Evolutionary conservation across 1,140 invertebrate genomes (phyloP), one percentile per base, ranked within the genome.

Genomic region (Drosophila nikananu): DNA sequence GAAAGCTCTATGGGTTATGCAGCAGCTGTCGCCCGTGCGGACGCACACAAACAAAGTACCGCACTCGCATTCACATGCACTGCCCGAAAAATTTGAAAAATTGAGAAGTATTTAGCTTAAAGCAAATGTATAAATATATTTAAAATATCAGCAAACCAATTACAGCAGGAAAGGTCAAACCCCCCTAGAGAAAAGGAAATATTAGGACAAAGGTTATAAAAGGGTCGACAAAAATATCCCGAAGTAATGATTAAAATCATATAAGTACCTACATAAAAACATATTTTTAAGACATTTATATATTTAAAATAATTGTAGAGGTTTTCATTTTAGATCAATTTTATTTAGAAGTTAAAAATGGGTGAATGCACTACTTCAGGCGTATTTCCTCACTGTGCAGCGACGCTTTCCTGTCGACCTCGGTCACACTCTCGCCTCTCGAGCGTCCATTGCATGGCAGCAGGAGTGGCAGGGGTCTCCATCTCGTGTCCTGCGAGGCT

Each of bases 361-460:
- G n/a, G 2, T n/a, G 19, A 12, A 19, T n/a, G 19, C 10, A 44
- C 2, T 5, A 13, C 21, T 21, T 13, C 1, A 12, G 0, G 19
- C 42, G 5, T 12, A 44, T 21, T 51, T 57, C 5, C 12, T 37
- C n/a, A 0, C 37, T 12, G 68, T 61, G 71, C 19, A 52, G 44
- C 46, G 46, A 12, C 35, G 46, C 67, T 35, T 61, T 15, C 37
- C 68, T 74, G 55, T 61, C 71, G 68, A 67, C 68, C 61, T 73
- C 65, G 64, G 78, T 77, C 79, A 82, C 80, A 87, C 84, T 80
- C 84, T 81, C 37, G 62, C 57, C 83, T 80, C 80, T 74, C 41
- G 52, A 65, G 80, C 84, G 83, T 87, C 84, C 83, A 79, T 83
- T 81, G 84, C 80, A 81, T 59, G 71, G 61, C 58, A 62, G 30